These are phyloP conservation scores for Noctuana brunneofusca DNA, from an alignment of 2,888 invertebrate genomes.

Conservation along the genomic window DNA sequence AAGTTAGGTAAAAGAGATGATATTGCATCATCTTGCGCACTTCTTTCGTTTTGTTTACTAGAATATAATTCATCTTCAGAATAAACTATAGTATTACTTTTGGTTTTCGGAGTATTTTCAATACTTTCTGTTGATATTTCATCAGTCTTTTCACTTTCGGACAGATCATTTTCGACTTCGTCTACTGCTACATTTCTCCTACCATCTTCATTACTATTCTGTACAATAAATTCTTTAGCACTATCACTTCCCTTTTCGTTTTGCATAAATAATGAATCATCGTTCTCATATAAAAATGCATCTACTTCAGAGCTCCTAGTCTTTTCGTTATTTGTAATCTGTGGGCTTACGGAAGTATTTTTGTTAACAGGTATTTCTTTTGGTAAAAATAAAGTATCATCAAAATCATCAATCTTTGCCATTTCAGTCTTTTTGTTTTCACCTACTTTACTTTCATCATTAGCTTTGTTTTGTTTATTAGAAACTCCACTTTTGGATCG, in stretches of 20 bases:
- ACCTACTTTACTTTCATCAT: neutral
- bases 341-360: neutral
- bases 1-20: constrained; percentile 5
- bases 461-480: neutral
- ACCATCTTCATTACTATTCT: neutral
- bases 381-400: constrained; percentile 23
- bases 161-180: constrained; percentile 10
- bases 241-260: neutral
- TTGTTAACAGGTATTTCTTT: constrained; percentile 6
- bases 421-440: constrained; percentile 19
- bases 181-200: constrained; percentile 19
- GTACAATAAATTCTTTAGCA: neutral
- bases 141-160: constrained; percentile 21
- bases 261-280: constrained; percentile 19
- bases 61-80: constrained; percentile 21
- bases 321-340: constrained; percentile 21
- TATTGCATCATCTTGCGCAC: neutral
- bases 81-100: constrained; percentile 18
- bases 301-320: constrained; percentile 3
- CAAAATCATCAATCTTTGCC: constrained; percentile 14
- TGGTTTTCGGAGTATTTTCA: constrained; percentile 30
- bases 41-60: constrained; percentile 4
- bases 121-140: constrained; percentile 7
- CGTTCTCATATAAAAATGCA: neutral
- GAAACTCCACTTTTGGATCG: constrained; percentile 19